phyloP scores from a whole-genome alignment of 1,140 invertebrate genomes.

The Papilio aristodemus region DNA sequence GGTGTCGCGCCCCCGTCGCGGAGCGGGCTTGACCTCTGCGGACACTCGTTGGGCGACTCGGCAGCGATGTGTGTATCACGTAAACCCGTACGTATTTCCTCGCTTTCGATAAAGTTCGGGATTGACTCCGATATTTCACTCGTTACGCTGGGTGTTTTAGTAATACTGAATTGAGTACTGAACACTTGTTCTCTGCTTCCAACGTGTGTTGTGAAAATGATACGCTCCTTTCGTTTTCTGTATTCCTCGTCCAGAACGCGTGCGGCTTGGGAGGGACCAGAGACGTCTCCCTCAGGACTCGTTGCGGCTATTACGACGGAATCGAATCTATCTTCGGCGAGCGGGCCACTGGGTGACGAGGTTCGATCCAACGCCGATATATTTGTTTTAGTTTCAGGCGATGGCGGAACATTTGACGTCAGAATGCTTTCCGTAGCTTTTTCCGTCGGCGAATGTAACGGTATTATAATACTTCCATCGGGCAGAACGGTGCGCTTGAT shows the following conservation, averaged over 20 bases:
- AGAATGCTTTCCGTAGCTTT: conserved; percentile 37
- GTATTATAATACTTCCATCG: conserved; percentile 79
- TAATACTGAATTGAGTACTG: conserved; percentile 73
- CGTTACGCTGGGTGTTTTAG: conserved; percentile 70
- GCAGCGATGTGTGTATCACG: conserved; percentile 41
- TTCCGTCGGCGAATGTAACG: conserved; percentile 79
- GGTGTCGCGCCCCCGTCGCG: conserved; percentile 62
- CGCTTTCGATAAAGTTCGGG: conserved; percentile 59
- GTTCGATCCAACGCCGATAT: conserved; percentile 27
- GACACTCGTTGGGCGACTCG: conserved; percentile 27
- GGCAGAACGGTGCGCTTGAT: conserved; percentile 68
- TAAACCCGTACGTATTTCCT: conserved; percentile 39
- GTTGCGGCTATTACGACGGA: conserved; percentile 13
- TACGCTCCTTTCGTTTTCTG: conserved; percentile 51
- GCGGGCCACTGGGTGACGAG: background rate
- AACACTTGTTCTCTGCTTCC: conserved; percentile 72
- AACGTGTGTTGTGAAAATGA: conserved; percentile 69
- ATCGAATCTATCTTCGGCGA: background rate
- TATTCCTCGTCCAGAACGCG: conserved; percentile 33
- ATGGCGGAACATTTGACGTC: conserved; percentile 30
- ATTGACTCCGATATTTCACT: conserved; percentile 71
- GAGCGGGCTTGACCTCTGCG: conserved; percentile 1
- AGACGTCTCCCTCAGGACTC: conserved; percentile 19
- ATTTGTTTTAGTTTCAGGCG: conserved; percentile 25
- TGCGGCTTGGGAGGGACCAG: conserved; percentile 9